Evolutionary conservation across 2,113 vertebrate genomes (phyloP), one percentile per base, ranked within the genome.

Genomic region (Leptodactylus fuscus): DNA sequence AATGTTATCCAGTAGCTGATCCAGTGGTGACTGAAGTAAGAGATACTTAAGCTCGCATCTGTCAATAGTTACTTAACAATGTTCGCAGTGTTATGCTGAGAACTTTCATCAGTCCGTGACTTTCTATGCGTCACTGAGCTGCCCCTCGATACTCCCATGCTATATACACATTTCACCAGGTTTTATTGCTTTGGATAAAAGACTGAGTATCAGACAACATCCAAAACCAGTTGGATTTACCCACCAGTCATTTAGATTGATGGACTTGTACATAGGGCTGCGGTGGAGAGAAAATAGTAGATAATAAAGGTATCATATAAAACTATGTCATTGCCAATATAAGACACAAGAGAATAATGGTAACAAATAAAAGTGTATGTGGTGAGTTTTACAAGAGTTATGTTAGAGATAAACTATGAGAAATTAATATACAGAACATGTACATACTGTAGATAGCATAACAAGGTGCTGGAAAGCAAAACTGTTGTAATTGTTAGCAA

Each of bases 91-190:
- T 78, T 18, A 78, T 36, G 83, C 51, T 78, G 32, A 69, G 58
- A 85, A 29, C 58, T 85, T 77, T 85, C 83, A 85, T 38, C 83
- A 85, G 41, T 62, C 29, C 38, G 34, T 60, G 77, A 62, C 77
- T 60, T 58, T 80, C 77, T 60, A 36, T 44, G 53, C n/a, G n/a
- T 41, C 20, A 58, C 22, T 9, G 36, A 16, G 36, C 38, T 60
- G 6, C 49, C 53, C 49, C 51, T 80, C 16, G 22, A 60, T 80
- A 62, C 38, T 41, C 41, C 34, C n/a, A n/a, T 58, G 51, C 36
- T 58, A 24, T 79, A 58, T 41, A 38, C 51, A 16, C 51, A 60
- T 80, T 78, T n/a, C 77, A 44, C 10, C 1, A 8, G 77, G 16
- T 80, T 60, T 27, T 41, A 53, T 44, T 62, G 34, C 20, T 24